Base-by-base conservation (phyloP, 2,797 vertebrate species). In the Champsocephalus gunnari region DNA sequence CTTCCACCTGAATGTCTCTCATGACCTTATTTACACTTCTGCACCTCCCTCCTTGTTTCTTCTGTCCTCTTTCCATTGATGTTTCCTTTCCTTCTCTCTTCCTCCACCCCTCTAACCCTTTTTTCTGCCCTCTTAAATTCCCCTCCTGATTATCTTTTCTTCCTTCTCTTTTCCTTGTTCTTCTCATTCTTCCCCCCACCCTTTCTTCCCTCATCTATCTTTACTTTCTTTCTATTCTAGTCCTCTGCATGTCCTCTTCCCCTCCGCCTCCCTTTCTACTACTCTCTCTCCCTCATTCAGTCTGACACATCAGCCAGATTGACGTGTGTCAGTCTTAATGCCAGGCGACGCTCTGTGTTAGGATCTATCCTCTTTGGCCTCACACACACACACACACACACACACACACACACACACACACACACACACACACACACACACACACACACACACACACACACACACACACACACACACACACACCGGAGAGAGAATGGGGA, bases 281-380 rank as follows among this genome's bases (percentile, higher is more conserved):
- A 2, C 65, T 72, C 70, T 64, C 82, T 61, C 62, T 83, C 62
- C 64, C 66, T 84, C 81, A 81, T 75, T 73, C 79, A 47, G 59
- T 53, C 81, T 70, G 86, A 89, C 88, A 80, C 71, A 81, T 85
- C 63, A 72, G 62, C 64, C 66, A 67, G 90, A 92, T 60, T 88
- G 89, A 93, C 56, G 74, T 58, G 79, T 92, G 91, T 93, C 89
- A 91, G 54, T 69, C 82, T 68, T 87, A 80, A 93, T 90, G 77
- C 82, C 67, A 47, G 83, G 82, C 62, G 64, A 82, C 41, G 65
- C 64, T 63, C 73, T 79, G 75, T 51, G 65, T 77, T 79, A 72
- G 70, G 59, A 85, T 86, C 83, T 76, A 75, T 67, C 66, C 54
- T 77, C 61, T 38, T 73, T 71, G 12, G 17, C 77, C 78, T 78